Conservation (phyloP, 2,888 invertebrate species). For the Nysson spinosus region DNA sequence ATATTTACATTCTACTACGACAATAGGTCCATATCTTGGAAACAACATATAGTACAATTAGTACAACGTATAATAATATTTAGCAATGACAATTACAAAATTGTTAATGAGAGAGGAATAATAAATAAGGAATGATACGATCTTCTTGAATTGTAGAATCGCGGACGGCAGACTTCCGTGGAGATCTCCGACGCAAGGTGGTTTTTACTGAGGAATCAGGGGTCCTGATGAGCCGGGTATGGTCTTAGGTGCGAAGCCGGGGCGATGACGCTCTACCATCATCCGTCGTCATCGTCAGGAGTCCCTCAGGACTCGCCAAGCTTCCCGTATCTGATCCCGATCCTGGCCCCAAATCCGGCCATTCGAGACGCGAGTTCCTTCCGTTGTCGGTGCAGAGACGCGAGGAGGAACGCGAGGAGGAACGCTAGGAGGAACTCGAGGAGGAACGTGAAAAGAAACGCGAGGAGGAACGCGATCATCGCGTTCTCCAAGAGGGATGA, state of each 20-base stretch:
- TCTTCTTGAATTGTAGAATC: neutral
- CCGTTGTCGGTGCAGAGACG: conserved; percentile 31
- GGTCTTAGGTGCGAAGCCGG: conserved; percentile 73
- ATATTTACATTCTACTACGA: no score
- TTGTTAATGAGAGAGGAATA: conserved; percentile 7
- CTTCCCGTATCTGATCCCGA: conserved; percentile 57
- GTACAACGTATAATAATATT: no score
- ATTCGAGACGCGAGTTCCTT: conserved; percentile 2
- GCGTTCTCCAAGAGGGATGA: conserved; percentile 65
- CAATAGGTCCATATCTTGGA: no score
- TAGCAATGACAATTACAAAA: neutral
- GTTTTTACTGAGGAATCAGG: conserved; percentile 14
- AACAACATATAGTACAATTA: no score
- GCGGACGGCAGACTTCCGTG: neutral
- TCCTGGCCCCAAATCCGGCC: conserved; percentile 34
- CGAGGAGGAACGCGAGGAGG: conserved; percentile 41
- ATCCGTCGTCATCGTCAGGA: conserved; percentile 69
- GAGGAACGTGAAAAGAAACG: conserved; percentile 74
- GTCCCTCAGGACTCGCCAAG: conserved; percentile 72
- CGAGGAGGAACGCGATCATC: conserved; percentile 39
- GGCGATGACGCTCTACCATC: conserved; percentile 75
- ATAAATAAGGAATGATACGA: no score
- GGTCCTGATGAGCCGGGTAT: conserved; percentile 63
- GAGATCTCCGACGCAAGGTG: conserved; percentile 8
- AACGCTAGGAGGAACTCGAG: conserved; percentile 41